These are phyloP conservation scores for Calycopis cecrops DNA, from an alignment of 1,140 invertebrate genomes.

Conservation along the genomic window DNA sequence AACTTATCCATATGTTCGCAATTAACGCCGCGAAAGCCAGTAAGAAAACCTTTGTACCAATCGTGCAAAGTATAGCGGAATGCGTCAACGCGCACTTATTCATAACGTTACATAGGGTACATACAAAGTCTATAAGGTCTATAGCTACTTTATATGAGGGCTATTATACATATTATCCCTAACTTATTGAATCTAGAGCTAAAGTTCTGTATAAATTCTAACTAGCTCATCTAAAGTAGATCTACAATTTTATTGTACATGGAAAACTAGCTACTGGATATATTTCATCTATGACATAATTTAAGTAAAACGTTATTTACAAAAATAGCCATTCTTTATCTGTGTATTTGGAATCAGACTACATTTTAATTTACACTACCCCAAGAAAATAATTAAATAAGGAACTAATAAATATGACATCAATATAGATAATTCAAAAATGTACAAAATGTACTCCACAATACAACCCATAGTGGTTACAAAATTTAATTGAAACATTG, in stretches of 20 bases:
- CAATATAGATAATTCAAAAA: background rate
- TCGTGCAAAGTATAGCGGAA: slow-evolving; percentile 11
- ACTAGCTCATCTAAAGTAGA: slow-evolving; percentile 58
- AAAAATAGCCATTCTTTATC: slow-evolving; percentile 67
- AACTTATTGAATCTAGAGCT: slow-evolving; percentile 58
- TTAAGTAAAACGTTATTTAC: slow-evolving; percentile 72
- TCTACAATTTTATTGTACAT: slow-evolving; percentile 74
- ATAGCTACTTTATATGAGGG: slow-evolving; percentile 49
- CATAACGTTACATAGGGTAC: slow-evolving; percentile 24
- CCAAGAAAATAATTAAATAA: slow-evolving; percentile 48
- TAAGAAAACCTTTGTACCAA: slow-evolving; percentile 16
- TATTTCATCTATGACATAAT: slow-evolving; percentile 68
- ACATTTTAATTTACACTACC: slow-evolving; percentile 44
- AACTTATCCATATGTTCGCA: background rate
- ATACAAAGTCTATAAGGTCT: slow-evolving; percentile 52
- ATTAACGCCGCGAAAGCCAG: slow-evolving; percentile 2
- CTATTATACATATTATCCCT: slow-evolving; percentile 59
- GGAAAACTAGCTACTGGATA: slow-evolving; percentile 70
- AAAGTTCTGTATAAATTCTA: slow-evolving; percentile 72
- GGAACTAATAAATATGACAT: slow-evolving; percentile 42
- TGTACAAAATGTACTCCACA: background rate
- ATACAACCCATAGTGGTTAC: background rate
- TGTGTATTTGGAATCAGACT: slow-evolving; percentile 54
- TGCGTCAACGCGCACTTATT: slow-evolving; percentile 2
- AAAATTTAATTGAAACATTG: slow-evolving; percentile 15